A percentile compares a stretch with the other conserved stretches of the same genome.
phyloP scores from a whole-genome alignment of 2,888 invertebrate species.

The Aelia acuminata region DNA sequence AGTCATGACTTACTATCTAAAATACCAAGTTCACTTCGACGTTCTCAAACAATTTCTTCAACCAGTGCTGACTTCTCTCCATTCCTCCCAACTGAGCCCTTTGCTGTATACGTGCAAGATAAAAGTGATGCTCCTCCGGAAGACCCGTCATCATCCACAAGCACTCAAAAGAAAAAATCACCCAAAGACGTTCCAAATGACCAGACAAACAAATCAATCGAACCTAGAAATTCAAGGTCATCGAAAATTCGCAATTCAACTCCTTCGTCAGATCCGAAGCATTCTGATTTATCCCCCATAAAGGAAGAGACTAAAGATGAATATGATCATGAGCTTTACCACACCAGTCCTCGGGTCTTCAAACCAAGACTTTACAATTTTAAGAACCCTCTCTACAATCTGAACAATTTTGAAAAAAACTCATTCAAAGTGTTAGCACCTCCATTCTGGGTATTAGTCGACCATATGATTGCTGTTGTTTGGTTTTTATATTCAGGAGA shows the following conservation, averaged over 20 bases:
- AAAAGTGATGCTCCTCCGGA: background rate
- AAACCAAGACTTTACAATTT: slow-evolving; percentile 59
- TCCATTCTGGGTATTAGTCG: slow-evolving; percentile 61
- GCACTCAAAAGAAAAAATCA: background rate
- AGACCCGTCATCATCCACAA: background rate
- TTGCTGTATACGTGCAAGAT: background rate
- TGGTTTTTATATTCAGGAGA: slow-evolving; percentile 59
- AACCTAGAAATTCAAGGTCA: background rate
- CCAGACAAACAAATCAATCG: background rate
- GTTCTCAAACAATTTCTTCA: background rate
- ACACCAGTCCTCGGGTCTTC: slow-evolving; percentile 47
- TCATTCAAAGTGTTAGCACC: slow-evolving; percentile 55
- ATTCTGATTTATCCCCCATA: background rate
- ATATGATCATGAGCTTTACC: slow-evolving; percentile 34
- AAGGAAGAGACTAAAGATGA: slow-evolving; percentile 32
- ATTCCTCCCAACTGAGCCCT: background rate
- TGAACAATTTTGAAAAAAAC: slow-evolving; percentile 9
- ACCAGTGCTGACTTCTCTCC: background rate
- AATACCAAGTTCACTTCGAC: background rate
- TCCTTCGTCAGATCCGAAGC: background rate
- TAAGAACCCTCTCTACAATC: slow-evolving; percentile 31
- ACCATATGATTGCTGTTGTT: slow-evolving; percentile 61
- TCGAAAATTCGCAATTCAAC: background rate
- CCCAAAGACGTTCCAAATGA: background rate
- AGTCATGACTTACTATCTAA: background rate